Percentiles rank a stretch among this genome's conserved stretches.
phyloP scores from a whole-genome alignment of 2,888 invertebrate genomes.

The Trichopria drosophilae region DNA sequence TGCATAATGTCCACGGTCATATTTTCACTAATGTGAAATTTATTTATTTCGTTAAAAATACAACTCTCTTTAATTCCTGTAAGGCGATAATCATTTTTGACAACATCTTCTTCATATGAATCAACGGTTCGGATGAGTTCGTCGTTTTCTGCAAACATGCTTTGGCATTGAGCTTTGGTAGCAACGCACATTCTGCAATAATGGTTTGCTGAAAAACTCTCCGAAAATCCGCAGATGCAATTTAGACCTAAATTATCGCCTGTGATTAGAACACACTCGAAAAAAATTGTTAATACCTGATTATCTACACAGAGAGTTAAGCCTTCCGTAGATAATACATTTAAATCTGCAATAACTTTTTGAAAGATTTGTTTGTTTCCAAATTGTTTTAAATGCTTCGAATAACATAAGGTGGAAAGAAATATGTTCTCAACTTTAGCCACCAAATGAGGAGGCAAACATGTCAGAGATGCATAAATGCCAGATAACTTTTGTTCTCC shows the following conservation, averaged over 20 bases:
- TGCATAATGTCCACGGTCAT: slow-evolving; percentile 2
- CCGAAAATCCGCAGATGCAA: slow-evolving; percentile 1
- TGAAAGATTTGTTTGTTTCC: slow-evolving; percentile 16
- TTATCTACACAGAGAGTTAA: slow-evolving; percentile 6
- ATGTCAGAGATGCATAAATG: slow-evolving; percentile 19
- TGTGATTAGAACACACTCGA: slow-evolving; percentile 6
- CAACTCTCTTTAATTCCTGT: slow-evolving; percentile 4
- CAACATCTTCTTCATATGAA: not conserved
- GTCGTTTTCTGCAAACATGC: not conserved
- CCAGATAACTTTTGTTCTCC: slow-evolving; percentile 26
- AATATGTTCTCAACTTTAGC: slow-evolving; percentile 18
- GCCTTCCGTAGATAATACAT: slow-evolving; percentile 8
- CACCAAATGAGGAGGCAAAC: slow-evolving; percentile 20
- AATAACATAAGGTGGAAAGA: slow-evolving; percentile 8
- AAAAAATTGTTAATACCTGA: slow-evolving; percentile 4
- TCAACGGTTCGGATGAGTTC: not conserved
- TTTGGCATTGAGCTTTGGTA: not conserved
- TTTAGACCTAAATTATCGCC: slow-evolving; percentile 14
- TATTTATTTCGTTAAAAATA: slow-evolving; percentile 3
- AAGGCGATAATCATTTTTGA: not conserved
- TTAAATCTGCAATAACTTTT: slow-evolving; percentile 19
- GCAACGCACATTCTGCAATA: slow-evolving; percentile 5
- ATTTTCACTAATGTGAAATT: not conserved
- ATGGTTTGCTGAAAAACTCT: not conserved
- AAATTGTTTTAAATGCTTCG: slow-evolving; percentile 20